Evolutionary conservation across 2,113 vertebrate genomes (phyloP).

Genomic region (Saccopteryx leptura): DNA sequence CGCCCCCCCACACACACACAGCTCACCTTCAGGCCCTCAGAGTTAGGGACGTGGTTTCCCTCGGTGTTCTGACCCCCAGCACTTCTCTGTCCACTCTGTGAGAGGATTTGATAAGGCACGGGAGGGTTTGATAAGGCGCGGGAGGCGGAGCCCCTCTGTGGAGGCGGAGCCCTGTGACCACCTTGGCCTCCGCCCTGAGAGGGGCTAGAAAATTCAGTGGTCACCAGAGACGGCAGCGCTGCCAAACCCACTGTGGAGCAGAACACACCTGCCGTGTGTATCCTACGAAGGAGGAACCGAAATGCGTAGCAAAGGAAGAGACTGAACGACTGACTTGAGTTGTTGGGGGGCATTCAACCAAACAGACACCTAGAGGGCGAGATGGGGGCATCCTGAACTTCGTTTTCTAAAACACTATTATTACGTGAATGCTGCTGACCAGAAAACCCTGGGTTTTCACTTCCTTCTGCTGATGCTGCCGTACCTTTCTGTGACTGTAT

Average conservation of each 20-base stretch:
- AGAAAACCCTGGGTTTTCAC: neutral
- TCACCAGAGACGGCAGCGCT: neutral
- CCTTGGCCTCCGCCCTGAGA: fast-evolving
- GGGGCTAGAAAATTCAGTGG: neutral
- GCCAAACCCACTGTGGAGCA: too few species aligned
- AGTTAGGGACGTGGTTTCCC: fast-evolving
- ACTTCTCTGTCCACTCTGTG: fast-evolving
- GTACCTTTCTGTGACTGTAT: fast-evolving
- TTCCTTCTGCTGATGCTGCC: neutral
- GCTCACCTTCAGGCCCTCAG: fast-evolving
- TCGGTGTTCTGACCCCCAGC: fast-evolving
- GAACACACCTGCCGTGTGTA: neutral
- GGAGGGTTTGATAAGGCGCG: fast-evolving
- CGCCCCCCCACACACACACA: fast-evolving
- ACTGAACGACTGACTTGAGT: fast-evolving
- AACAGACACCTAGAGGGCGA: neutral
- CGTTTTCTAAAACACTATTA: neutral
- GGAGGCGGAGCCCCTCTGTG: fast-evolving
- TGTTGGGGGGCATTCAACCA: neutral
- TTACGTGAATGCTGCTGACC: neutral
- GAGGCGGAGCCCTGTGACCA: fast-evolving
- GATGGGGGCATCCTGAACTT: neutral
- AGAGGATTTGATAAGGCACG: fast-evolving
- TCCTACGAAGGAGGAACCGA: neutral
- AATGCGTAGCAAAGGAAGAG: fast-evolving